Conservation (phyloP, 2,113 vertebrate genomes). For the Pangasianodon hypophthalmus region DNA sequence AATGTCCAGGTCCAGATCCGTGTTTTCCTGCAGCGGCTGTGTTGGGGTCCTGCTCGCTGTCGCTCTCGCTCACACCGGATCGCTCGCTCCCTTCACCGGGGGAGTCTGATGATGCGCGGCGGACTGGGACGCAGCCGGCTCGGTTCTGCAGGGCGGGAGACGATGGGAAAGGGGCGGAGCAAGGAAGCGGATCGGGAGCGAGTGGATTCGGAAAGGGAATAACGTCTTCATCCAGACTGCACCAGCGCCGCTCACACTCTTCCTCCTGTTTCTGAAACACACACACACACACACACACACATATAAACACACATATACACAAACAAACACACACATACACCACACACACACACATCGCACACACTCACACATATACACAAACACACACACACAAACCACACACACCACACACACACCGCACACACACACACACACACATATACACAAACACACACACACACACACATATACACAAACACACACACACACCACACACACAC, state of each 20-base stretch:
- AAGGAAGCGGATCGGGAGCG: background rate
- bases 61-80: background rate
- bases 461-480: no score
- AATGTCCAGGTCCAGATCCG: background rate
- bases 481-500: no score
- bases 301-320: background rate
- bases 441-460: no score
- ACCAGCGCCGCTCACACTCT: conserved; percentile 41
- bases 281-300: background rate
- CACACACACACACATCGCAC: no score
- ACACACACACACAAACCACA: no score
- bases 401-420: background rate
- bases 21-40: background rate
- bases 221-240: conserved; percentile 54
- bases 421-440: no score
- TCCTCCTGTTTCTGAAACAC: conserved; percentile 49
- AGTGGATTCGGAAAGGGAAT: conserved; percentile 54
- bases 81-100: background rate
- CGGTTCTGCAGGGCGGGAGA: conserved; percentile 10
- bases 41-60: background rate
- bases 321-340: no score
- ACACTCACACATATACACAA: no score
- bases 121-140: background rate
- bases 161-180: background rate
- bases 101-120: background rate